These are phyloP conservation scores for Agrotis exclamationis DNA, from an alignment of 2,888 invertebrate genomes.

Conservation along the genomic window DNA sequence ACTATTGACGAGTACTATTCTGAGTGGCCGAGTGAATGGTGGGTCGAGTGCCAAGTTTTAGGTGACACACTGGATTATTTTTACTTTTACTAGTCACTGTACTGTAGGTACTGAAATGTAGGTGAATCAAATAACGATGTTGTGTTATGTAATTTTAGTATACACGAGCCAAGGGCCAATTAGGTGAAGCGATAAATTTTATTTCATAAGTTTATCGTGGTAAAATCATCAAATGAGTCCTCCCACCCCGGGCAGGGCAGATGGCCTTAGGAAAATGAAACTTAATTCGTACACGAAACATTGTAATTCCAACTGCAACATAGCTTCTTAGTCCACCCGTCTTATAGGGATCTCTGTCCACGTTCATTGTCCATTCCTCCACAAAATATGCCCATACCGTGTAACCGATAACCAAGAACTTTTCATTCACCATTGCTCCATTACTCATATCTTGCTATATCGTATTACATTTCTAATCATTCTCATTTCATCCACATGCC, in stretches of 20 bases:
- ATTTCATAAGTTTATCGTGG: too few relatives aligned
- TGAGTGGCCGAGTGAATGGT: constrained; percentile 54
- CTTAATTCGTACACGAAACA: neutral
- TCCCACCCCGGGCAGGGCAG: too few relatives aligned
- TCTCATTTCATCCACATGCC: too few relatives aligned
- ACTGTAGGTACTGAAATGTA: constrained; percentile 44
- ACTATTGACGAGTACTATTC: constrained; percentile 55
- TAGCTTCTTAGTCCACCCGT: too few relatives aligned
- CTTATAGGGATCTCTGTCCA: too few relatives aligned
- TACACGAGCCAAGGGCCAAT: constrained; percentile 16
- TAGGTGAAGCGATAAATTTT: constrained; percentile 1
- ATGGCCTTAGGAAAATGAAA: neutral
- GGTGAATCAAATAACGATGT: constrained; percentile 51
- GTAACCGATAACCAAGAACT: too few relatives aligned
- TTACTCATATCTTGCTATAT: too few relatives aligned
- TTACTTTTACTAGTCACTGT: constrained; percentile 49
- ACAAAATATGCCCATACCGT: too few relatives aligned
- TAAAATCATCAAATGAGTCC: too few relatives aligned
- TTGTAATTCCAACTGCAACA: neutral
- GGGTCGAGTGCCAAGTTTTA: constrained; percentile 49
- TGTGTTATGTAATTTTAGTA: constrained; percentile 24
- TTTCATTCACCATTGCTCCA: too few relatives aligned
- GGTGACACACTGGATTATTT: constrained; percentile 57
- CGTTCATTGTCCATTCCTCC: too few relatives aligned
- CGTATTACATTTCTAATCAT: too few relatives aligned